Percentiles rank a stretch among this genome's conserved stretches.
Evolutionary conservation across 2,888 invertebrate genomes (phyloP).

Genomic region (Limnephilus lunatus): DNA sequence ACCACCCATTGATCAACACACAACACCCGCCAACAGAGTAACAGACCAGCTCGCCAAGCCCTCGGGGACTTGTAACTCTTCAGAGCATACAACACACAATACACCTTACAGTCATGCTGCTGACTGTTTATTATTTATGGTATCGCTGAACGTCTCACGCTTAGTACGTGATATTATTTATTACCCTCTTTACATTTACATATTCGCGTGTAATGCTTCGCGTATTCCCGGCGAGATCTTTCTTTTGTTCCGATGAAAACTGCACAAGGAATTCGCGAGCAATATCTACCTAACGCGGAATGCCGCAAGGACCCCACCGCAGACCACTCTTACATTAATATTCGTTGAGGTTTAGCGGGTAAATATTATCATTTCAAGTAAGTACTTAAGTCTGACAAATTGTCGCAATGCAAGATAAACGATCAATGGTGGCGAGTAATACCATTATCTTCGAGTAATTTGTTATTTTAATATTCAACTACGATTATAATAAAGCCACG

Average conservation of each 20-base stretch:
- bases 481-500: not conserved
- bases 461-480: constrained; percentile 2
- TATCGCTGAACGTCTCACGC: not conserved
- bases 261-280: not conserved
- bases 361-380: not conserved
- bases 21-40: not conserved
- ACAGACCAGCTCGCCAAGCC: not conserved
- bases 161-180: not conserved
- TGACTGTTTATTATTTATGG: not conserved
- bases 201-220: not conserved
- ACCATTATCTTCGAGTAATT: not conserved
- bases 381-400: not conserved
- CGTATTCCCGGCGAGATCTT: not conserved
- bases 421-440: not conserved
- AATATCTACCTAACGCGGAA: not conserved
- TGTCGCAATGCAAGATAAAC: not conserved
- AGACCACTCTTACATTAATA: not conserved
- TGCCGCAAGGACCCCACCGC: not conserved
- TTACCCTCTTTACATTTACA: not conserved
- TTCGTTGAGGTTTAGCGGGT: not conserved
- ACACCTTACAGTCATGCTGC: not conserved
- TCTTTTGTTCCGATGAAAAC: not conserved
- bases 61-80: not conserved
- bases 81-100: not conserved
- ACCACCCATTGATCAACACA: not conserved